Evolutionary conservation across 2,113 vertebrate genomes (phyloP).

Genomic region (Raja brachyura): DNA sequence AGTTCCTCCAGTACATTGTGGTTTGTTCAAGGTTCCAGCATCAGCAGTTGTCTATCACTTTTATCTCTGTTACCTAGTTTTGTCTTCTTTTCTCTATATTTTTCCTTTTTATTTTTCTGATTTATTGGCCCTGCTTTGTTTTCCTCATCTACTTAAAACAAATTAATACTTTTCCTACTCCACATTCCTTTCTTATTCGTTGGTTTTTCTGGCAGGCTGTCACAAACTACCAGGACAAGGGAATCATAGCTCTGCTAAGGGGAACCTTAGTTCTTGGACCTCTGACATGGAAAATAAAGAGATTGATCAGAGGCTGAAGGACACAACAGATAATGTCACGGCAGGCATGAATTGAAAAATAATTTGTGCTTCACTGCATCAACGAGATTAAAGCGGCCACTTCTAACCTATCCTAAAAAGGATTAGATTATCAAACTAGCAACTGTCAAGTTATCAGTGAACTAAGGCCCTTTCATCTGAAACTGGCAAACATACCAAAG

Average conservation of each 20-base stretch:
- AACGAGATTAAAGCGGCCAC: background rate
- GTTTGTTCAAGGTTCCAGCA: no score
- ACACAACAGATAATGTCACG: background rate
- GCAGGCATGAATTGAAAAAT: background rate
- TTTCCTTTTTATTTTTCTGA: background rate
- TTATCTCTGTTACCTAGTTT: background rate
- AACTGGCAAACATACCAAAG: background rate
- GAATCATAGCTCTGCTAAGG: background rate
- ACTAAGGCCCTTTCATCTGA: background rate
- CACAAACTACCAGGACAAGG: background rate
- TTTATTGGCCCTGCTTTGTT: background rate
- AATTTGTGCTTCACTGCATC: background rate
- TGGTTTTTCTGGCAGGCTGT: background rate
- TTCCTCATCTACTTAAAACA: background rate
- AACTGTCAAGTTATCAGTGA: background rate
- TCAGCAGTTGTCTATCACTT: no score
- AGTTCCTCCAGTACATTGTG: no score
- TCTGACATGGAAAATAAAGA: background rate
- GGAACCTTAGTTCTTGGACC: background rate
- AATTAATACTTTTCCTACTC: background rate
- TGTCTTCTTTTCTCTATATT: background rate
- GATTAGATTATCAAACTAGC: slow-evolving; percentile 20
- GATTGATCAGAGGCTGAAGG: background rate
- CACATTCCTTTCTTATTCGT: background rate
- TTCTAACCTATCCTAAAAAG: background rate